These are phyloP conservation scores for Nansenia antarctica DNA, from an alignment of 2,113 vertebrate species.

Conservation along the genomic window DNA sequence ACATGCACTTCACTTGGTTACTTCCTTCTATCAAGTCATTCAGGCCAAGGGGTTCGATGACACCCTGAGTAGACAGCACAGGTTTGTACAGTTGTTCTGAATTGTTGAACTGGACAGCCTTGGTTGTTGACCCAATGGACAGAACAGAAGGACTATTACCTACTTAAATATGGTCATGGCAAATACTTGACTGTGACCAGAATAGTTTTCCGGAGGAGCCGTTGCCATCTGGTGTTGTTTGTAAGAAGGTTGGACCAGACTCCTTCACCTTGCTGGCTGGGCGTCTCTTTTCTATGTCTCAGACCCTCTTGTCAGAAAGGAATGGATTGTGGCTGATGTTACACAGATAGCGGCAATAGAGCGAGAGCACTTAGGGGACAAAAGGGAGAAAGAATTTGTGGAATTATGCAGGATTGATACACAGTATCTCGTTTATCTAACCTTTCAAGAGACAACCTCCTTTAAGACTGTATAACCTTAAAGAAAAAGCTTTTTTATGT, in stretches of 20 bases:
- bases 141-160: no score
- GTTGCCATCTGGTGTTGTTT: no score
- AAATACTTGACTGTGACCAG: no score
- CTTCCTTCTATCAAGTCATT: neutral
- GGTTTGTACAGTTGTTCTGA: no score
- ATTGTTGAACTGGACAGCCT: no score
- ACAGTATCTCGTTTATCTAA: slow-evolving; percentile 26
- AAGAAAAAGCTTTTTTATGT: slow-evolving; percentile 15
- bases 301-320: slow-evolving; percentile 5
- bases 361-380: slow-evolving; percentile 1
- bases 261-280: slow-evolving; percentile 14
- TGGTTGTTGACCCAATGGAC: no score
- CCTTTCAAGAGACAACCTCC: slow-evolving; percentile 13
- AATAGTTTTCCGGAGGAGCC: no score
- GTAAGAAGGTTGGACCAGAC: slow-evolving; percentile 11
- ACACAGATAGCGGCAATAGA: slow-evolving; percentile 14
- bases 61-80: no score
- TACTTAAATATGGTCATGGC: no score
- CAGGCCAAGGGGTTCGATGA: neutral
- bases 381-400: slow-evolving; percentile 8
- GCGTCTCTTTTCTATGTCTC: slow-evolving; percentile 8
- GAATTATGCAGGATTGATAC: slow-evolving; percentile 34
- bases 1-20: neutral
- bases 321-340: slow-evolving; percentile 21
- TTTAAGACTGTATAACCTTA: slow-evolving; percentile 24